Base-by-base conservation (phyloP, 2,888 invertebrate species). In the Rhagonycha lutea region DNA sequence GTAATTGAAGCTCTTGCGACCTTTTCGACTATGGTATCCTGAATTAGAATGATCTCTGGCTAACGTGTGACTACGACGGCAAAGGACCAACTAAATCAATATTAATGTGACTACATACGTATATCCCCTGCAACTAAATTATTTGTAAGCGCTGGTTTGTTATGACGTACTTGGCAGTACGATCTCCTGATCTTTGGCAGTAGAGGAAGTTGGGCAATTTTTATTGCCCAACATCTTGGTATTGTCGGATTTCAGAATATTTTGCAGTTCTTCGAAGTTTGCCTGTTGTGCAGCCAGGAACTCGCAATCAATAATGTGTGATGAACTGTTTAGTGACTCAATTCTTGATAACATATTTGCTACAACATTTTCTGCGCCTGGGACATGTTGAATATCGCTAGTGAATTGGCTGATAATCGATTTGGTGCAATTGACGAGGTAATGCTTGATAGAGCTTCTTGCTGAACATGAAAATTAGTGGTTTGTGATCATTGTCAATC, bases 21-120 rank as follows among this genome's bases (percentile, higher is more conserved):
- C 0, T 86, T 84, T 70, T 84, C 85, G 0, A 86, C 87, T 0
- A 85, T 85, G 12, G 86, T 86, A 70, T 87, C 83, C 1, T 24
- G 10, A 0, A 87, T 65, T 0, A 87, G 86, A 12, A 82, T 75
- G 0, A 81, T 86, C 72, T 87, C 87, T 11, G 60, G 60, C 60
- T 7, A 60, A 12, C 60, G 11, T 60, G 60, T 60, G 60, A 60
- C 3, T 11, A 60, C 3, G 60, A 7, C 7, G 60, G 60, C 60
- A 60, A 3, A n/a, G 61, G 14, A n/a, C n/a, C n/a, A n/a, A n/a
- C n/a, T n/a, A n/a, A n/a, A n/a, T n/a, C n/a, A n/a, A n/a, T n/a
- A n/a, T n/a, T n/a, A n/a, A n/a, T n/a, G n/a, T n/a, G n/a, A n/a
- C n/a, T n/a, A n/a, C n/a, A n/a, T n/a, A n/a, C n/a, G n/a, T n/a